These are phyloP conservation scores for Sebastes hopkinsi DNA, from an alignment of 2,797 vertebrate genomes.

Conservation along the genomic window DNA sequence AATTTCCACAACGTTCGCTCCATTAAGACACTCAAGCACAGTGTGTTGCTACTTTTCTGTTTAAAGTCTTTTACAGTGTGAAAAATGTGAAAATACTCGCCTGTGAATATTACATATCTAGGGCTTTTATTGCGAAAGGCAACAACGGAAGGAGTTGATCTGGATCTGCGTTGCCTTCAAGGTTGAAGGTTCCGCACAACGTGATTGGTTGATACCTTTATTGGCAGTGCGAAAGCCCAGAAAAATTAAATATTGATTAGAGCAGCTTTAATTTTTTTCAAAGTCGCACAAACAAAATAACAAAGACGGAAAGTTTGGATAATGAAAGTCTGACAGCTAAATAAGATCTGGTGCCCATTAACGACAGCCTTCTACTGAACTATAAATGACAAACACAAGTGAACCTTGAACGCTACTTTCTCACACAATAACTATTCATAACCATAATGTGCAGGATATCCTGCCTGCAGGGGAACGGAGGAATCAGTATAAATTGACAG, in stretches of 20 bases:
- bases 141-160: neutral
- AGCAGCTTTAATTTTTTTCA: neutral
- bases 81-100: neutral
- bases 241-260: neutral
- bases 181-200: neutral
- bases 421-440: constrained; percentile 34
- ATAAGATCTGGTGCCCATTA: neutral
- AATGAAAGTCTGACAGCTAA: neutral
- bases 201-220: neutral
- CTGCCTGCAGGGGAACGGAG: constrained; percentile 46
- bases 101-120: neutral
- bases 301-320: neutral
- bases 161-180: neutral
- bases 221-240: too few species aligned
- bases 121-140: neutral
- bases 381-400: neutral
- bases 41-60: neutral
- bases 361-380: neutral
- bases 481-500: constrained; percentile 44
- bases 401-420: constrained; percentile 17
- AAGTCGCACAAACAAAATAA: neutral
- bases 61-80: neutral
- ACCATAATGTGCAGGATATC: constrained; percentile 55
- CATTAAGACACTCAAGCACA: neutral
- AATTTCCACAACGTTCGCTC: constrained; percentile 12